These are phyloP conservation scores for Monoplex corrugatus DNA, from an alignment of 2,888 invertebrate species.

Conservation along the genomic window DNA sequence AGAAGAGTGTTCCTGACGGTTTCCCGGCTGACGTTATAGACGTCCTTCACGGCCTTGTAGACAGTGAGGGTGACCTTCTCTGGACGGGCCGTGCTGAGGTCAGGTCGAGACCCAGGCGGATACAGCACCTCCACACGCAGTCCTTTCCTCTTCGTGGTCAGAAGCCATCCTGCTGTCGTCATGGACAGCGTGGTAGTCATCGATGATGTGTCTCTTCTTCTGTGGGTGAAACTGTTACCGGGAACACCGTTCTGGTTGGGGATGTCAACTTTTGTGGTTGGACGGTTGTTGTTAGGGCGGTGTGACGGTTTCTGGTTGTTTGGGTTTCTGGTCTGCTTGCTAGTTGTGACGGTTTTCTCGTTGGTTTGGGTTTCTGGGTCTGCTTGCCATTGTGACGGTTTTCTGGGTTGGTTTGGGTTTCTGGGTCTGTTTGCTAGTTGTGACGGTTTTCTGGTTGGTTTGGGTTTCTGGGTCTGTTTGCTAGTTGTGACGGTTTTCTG, in stretches of 20 bases:
- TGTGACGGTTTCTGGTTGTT: background rate
- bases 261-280: background rate
- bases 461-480: no score
- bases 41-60: conserved; percentile 51
- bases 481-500: no score
- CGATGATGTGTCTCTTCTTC: no score
- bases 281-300: background rate
- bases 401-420: no score
- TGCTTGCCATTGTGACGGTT: no score
- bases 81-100: conserved; percentile 1
- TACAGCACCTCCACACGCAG: conserved; percentile 33
- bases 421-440: no score
- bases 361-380: no score
- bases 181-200: background rate
- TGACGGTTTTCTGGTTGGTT: no score
- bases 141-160: conserved; percentile 10
- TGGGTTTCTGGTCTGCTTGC: background rate
- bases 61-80: conserved; percentile 44
- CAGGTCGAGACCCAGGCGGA: conserved; percentile 19
- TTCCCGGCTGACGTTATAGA: conserved; percentile 51
- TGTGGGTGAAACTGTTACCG: background rate
- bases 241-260: background rate
- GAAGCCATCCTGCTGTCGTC: no score
- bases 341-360: background rate
- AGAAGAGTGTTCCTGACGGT: conserved; percentile 48